Evolutionary conservation across 2,113 vertebrate genomes (phyloP), one percentile per base, ranked within the genome.

Genomic region (Eonycteris spelaea): DNA sequence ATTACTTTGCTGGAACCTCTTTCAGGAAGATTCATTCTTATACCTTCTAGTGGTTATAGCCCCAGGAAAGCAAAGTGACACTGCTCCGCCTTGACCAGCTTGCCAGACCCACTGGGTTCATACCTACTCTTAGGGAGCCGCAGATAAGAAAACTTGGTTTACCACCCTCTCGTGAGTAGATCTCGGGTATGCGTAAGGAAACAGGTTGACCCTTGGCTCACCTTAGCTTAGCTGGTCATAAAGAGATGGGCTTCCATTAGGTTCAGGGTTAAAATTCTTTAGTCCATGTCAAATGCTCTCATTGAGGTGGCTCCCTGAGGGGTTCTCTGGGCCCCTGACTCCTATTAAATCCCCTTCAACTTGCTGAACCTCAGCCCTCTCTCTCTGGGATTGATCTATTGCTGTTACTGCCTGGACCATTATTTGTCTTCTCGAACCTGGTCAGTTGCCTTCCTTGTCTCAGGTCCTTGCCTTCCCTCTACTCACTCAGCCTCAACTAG

Each of bases 111-210:
- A 28, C 6, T 13, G 35, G 14, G 11, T 7, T 68, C 35, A 30
- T 12, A 10, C 4, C 51, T 24, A 6, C 28, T 33, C 55, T 88
- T 10, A 79, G 24, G 61, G 70, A 55, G 22, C 75, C 7, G 12
- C 43, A 48, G 14, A 12, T 30, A n/a, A 71, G 67, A 86, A 94
- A 75, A 53, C 13, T 43, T 71, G n/a, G 35, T 86, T 94, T 90
- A 77, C 9, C 43, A 38, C 3, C 22, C 55, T 55, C 28, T 83
- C 45, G 33, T 33, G 8, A 74, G 53, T 28, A n/a, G 53, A n/a
- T 45, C 7, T 68, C 15, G 70, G 35, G 24, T 61, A 84, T 71
- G 70, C 2, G 9, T 40, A 68, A 2, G 43, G 45, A 14, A 33
- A n/a, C 30, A 48, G 6, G 21, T 33, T 92, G 78, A 30, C 0